Evolutionary conservation across 1,140 invertebrate genomes (phyloP).

Genomic region (Centruroides vittatus): DNA sequence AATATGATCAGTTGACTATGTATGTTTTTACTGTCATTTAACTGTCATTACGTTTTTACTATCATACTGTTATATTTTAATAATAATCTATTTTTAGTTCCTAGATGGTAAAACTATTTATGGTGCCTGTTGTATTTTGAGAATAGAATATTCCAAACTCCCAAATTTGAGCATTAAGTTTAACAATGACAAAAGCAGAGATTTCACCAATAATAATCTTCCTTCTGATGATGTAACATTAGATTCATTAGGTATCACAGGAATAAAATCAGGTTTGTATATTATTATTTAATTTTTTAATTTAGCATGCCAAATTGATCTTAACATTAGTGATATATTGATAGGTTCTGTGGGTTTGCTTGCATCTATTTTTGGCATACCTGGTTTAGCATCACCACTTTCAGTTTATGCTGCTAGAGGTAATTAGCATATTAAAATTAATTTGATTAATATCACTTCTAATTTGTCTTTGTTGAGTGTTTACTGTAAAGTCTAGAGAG

Average conservation of each 20-base stretch:
- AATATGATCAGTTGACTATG: too few species aligned
- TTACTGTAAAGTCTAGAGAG: too few species aligned
- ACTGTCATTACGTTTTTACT: too few species aligned
- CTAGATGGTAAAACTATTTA: conserved; percentile 98
- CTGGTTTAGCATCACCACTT: conserved; percentile 49
- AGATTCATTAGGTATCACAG: conserved; percentile 29
- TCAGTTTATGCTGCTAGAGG: conserved; percentile 37
- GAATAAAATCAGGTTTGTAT: conserved; percentile 6
- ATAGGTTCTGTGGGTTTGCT: conserved; percentile 61
- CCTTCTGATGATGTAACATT: conserved; percentile 74
- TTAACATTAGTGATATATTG: conserved; percentile 12
- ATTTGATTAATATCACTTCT: too few species aligned
- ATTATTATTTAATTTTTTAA: not conserved
- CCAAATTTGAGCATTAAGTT: conserved; percentile 95
- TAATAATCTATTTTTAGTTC: conserved; percentile 53
- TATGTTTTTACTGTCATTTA: not conserved
- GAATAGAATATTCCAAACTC: conserved; percentile 98
- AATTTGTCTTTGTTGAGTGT: too few species aligned
- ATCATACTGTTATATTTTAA: too few species aligned
- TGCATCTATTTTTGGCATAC: conserved; percentile 62
- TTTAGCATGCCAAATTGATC: not conserved
- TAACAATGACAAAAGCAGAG: conserved; percentile 98
- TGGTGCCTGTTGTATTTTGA: conserved; percentile 96
- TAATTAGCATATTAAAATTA: not conserved
- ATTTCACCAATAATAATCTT: conserved; percentile 95